A percentile compares a stretch with the other conserved stretches of the same genome.
Conservation (phyloP, 2,888 invertebrate genomes). For the Ramazzottius varieornatus region DNA sequence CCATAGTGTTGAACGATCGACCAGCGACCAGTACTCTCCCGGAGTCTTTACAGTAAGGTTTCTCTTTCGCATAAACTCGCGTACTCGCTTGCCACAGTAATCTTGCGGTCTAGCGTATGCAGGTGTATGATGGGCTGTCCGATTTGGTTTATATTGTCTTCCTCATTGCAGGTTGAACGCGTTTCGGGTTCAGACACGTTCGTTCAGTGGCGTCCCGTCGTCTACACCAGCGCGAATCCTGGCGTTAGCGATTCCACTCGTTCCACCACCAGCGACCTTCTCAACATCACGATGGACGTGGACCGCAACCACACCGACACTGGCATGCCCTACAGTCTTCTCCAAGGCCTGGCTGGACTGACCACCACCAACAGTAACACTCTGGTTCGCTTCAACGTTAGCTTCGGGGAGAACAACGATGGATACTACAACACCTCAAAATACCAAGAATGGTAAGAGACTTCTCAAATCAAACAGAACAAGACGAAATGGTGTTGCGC, state of each 20-base stretch:
- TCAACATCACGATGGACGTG: background rate
- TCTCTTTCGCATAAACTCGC: background rate
- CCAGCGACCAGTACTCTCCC: background rate
- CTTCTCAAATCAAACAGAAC: background rate
- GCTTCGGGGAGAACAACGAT: background rate
- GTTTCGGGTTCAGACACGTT: background rate
- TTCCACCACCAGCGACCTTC: background rate
- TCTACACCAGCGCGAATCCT: background rate
- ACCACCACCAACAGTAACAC: background rate
- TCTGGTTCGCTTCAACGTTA: constrained; percentile 1
- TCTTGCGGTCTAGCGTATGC: background rate
- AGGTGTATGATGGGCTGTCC: background rate
- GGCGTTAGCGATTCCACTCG: background rate
- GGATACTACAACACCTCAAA: background rate
- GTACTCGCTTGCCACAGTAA: background rate
- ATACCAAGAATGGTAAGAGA: background rate
- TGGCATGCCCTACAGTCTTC: background rate
- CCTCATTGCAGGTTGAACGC: background rate
- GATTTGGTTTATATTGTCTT: background rate
- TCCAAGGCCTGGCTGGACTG: background rate
- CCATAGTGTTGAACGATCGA: background rate
- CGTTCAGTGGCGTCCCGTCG: background rate
- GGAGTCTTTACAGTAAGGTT: background rate
- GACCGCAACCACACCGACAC: background rate
- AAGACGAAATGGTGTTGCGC: too few relatives aligned